These are phyloP conservation scores for Nycticebus coucang DNA, from an alignment of 2,113 vertebrate species.

Conservation along the genomic window DNA sequence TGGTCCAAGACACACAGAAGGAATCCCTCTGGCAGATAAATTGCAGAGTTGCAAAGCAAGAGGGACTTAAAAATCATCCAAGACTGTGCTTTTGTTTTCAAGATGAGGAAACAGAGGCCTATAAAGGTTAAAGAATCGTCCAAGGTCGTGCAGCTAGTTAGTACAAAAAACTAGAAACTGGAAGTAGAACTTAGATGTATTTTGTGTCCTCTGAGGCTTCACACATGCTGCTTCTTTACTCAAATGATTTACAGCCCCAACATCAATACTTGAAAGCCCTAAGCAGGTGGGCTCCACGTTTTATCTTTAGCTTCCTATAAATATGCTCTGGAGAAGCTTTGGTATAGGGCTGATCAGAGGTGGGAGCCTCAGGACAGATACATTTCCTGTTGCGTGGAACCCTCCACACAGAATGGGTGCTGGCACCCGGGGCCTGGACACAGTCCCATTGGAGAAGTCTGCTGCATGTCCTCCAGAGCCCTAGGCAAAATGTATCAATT, in stretches of 20 bases:
- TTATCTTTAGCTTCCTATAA: not conserved
- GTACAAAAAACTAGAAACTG: not conserved
- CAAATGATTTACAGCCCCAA: not conserved
- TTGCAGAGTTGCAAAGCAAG: not conserved
- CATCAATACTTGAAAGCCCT: rapidly evolving
- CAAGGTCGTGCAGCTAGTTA: not conserved
- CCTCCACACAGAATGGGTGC: not conserved
- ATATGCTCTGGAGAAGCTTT: not conserved
- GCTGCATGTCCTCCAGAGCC: not conserved
- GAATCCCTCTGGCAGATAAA: slow-evolving; percentile 53
- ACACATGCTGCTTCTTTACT: not conserved
- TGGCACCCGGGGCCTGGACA: rapidly evolving
- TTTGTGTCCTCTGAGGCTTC: not conserved
- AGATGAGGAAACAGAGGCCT: slow-evolving; percentile 41
- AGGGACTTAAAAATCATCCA: slow-evolving; percentile 27
- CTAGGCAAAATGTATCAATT: rapidly evolving
- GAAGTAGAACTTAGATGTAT: not conserved
- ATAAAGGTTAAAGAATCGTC: not conserved
- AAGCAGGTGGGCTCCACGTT: not conserved
- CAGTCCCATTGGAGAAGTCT: not conserved
- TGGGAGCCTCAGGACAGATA: not conserved
- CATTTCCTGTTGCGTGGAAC: not conserved
- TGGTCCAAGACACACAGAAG: slow-evolving; percentile 67
- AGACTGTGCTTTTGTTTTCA: slow-evolving; percentile 45
- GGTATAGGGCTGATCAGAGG: not conserved